These are phyloP conservation scores for Cyrtonyx montezumae DNA, from an alignment of 2,113 vertebrate genomes.

Conservation along the genomic window DNA sequence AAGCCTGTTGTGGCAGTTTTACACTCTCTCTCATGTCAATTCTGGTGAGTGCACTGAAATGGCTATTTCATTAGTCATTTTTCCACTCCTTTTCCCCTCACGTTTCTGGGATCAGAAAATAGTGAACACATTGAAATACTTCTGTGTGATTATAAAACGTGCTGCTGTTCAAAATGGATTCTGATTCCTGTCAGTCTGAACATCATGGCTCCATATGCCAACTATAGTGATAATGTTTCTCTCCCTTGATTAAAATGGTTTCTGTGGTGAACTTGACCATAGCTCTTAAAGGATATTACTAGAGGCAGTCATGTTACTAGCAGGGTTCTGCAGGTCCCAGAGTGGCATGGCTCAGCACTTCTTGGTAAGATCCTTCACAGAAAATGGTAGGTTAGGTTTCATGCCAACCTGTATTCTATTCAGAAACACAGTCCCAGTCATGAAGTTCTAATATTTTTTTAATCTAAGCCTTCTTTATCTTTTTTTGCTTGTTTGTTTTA, in stretches of 20 bases:
- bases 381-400: neutral
- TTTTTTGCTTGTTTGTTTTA: neutral
- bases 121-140: neutral
- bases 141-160: neutral
- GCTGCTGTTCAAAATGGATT: neutral
- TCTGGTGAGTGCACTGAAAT: neutral
- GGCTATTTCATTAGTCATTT: neutral
- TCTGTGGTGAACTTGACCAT: neutral
- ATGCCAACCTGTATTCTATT: too few species aligned
- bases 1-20: neutral
- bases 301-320: neutral
- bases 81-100: neutral
- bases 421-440: neutral
- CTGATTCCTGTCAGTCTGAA: neutral
- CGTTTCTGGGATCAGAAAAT: neutral
- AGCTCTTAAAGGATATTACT: neutral
- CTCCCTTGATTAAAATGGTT: neutral
- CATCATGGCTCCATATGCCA: neutral
- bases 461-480: neutral
- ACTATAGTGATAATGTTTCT: neutral
- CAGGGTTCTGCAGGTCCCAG: neutral
- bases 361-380: neutral
- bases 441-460: neutral
- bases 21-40: neutral
- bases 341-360: neutral